Evolutionary conservation across 2,797 vertebrate species (phyloP).

Genomic region (Dermochelys coriacea): DNA sequence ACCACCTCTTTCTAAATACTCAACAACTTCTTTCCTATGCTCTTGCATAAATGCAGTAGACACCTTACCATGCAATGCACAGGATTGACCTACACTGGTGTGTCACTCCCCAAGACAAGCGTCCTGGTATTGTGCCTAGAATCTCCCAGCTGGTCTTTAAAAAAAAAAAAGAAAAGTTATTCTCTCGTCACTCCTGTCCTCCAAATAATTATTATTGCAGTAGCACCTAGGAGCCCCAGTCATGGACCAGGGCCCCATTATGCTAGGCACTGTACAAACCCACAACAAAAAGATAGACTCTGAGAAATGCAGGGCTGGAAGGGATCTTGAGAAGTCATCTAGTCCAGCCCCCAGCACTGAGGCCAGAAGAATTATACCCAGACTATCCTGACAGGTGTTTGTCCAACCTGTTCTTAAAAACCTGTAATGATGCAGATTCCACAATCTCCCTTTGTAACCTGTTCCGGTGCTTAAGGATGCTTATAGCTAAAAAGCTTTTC

Average conservation of each 20-base stretch:
- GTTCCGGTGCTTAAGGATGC: neutral
- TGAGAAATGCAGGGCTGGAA: neutral
- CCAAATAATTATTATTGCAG: neutral
- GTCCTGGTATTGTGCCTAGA: neutral
- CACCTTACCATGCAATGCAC: constrained; percentile 4
- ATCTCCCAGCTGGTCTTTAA: neutral
- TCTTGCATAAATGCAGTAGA: constrained; percentile 14
- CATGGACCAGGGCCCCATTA: neutral
- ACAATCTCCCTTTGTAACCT: neutral
- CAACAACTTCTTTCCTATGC: constrained; percentile 60
- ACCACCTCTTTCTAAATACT: constrained; percentile 33
- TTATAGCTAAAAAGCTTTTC: neutral
- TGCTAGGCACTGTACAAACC: neutral
- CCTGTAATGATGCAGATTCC: neutral
- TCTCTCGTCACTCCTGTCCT: neutral
- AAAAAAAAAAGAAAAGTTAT: neutral
- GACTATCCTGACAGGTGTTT: neutral
- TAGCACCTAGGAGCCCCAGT: neutral
- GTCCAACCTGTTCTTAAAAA: neutral
- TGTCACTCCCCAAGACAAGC: constrained; percentile 19
- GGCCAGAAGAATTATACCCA: neutral
- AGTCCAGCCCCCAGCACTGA: neutral
- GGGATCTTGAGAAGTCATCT: neutral
- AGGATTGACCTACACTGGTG: neutral
- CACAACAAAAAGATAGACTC: neutral